phyloP scores from a whole-genome alignment of 2,113 vertebrate species.

The Lophura nycthemera region DNA sequence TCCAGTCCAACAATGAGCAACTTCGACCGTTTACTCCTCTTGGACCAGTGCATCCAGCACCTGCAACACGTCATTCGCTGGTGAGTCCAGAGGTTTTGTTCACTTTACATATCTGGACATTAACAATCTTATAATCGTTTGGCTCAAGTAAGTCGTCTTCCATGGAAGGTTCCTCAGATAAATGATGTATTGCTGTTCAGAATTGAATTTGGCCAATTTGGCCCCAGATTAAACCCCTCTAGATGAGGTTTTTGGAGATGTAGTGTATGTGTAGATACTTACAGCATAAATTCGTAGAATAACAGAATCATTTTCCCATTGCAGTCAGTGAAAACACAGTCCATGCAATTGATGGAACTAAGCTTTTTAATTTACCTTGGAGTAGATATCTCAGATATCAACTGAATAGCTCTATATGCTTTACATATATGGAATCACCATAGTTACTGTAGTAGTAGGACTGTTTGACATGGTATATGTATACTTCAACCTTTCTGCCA shows the following conservation, averaged over 20 bases:
- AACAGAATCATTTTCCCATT: neutral
- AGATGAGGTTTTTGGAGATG: neutral
- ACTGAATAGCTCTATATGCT: neutral
- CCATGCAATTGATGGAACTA: neutral
- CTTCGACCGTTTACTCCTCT: neutral
- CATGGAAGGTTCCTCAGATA: neutral
- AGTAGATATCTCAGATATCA: neutral
- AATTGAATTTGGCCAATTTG: neutral
- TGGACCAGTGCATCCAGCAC: neutral
- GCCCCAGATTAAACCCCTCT: neutral
- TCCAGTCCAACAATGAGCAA: neutral
- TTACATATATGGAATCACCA: neutral
- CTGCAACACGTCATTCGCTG: fast-evolving
- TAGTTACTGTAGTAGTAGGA: neutral
- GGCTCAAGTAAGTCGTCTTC: neutral
- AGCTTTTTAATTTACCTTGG: neutral
- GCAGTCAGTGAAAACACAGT: neutral
- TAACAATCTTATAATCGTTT: neutral
- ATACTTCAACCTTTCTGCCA: neutral
- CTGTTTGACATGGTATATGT: neutral
- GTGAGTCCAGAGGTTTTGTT: neutral
- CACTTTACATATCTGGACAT: neutral
- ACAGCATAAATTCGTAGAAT: neutral
- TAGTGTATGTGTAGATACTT: neutral
- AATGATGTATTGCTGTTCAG: neutral